Evolutionary conservation across 1,140 invertebrate species (phyloP).

Genomic region (Brachionus rubens): DNA sequence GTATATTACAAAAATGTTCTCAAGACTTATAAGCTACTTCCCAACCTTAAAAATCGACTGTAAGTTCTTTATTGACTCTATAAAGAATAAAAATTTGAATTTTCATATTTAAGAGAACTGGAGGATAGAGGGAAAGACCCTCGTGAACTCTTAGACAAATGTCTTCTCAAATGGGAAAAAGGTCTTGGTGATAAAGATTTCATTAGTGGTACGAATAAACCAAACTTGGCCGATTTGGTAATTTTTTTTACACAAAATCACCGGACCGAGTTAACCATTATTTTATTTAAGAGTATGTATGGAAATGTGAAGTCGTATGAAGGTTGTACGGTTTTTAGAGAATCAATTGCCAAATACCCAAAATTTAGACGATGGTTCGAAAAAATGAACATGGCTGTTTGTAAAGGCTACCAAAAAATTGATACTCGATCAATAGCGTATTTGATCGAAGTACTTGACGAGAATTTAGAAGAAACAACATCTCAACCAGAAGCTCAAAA

Average conservation of each 20-base stretch:
- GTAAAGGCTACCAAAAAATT: not conserved
- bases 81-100: not conserved
- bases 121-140: not conserved
- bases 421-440: not conserved
- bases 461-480: not conserved
- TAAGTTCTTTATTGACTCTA: not conserved
- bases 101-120: not conserved
- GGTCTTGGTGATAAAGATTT: conserved; percentile 19
- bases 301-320: conserved; percentile 17
- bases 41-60: not conserved
- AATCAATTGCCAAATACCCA: conserved; percentile 31
- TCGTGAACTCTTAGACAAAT: not conserved
- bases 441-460: not conserved
- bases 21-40: not conserved
- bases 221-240: conserved; percentile 37
- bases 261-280: not conserved
- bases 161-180: not conserved
- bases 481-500: too few relatives aligned
- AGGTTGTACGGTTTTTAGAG: conserved; percentile 26
- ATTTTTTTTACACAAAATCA: not conserved
- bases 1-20: conserved; percentile 22
- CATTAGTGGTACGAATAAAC: not conserved
- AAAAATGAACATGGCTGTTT: conserved; percentile 2
- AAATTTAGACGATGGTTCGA: conserved; percentile 34
- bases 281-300: conserved; percentile 31